Conservation (phyloP, 2,797 vertebrate genomes). For the Potorous gilbertii region DNA sequence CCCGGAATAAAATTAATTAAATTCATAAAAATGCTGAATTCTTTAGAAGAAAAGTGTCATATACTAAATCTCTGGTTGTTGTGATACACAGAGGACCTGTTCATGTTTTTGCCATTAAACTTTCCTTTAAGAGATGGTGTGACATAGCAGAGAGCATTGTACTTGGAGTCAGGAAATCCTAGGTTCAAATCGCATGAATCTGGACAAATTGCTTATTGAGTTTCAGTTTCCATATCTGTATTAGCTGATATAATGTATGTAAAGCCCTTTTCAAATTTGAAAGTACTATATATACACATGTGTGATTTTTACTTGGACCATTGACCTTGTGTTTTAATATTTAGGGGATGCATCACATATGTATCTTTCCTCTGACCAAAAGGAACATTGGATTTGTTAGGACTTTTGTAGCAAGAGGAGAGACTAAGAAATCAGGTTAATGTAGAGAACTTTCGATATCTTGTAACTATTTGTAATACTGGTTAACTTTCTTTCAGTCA, state of each 20-base stretch:
- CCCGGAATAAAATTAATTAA: constrained; percentile 13
- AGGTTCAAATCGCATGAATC: neutral
- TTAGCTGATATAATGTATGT: neutral
- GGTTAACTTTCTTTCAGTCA: neutral
- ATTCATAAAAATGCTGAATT: neutral
- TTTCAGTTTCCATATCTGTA: neutral
- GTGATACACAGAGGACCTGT: neutral
- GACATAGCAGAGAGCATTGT: neutral
- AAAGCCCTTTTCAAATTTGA: neutral
- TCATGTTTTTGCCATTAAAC: neutral
- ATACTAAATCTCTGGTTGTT: neutral
- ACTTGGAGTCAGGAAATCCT: neutral
- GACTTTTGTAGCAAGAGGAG: neutral
- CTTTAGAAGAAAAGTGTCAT: neutral
- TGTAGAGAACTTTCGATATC: neutral
- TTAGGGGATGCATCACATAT: neutral
- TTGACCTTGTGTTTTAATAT: neutral
- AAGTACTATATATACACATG: neutral
- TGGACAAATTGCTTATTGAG: neutral
- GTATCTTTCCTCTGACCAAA: neutral
- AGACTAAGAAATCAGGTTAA: neutral
- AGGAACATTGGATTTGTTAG: neutral
- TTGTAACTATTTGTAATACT: neutral
- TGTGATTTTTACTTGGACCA: neutral
- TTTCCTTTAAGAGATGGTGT: neutral